phyloP scores from a whole-genome alignment of 2,113 vertebrate genomes.

The Platichthys flesus region DNA sequence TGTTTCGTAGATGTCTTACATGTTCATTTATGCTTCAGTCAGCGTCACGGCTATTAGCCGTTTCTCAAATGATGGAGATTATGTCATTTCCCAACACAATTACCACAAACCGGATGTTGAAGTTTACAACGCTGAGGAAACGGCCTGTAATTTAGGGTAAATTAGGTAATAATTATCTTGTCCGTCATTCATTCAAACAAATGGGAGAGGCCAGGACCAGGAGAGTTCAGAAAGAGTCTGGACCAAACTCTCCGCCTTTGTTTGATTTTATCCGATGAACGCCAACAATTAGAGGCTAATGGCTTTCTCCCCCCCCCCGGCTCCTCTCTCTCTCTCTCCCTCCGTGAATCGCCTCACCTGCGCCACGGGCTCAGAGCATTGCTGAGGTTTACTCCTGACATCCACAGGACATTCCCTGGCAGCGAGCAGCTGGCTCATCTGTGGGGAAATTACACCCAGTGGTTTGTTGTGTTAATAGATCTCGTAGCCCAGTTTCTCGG shows the following conservation, averaged over 20 bases:
- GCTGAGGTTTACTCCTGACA: conserved; percentile 61
- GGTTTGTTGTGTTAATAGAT: conserved; percentile 78
- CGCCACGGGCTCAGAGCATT: conserved; percentile 30
- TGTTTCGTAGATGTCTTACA: neutral
- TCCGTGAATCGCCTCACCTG: conserved; percentile 34
- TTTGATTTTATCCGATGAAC: too few relatives aligned
- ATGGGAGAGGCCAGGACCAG: neutral
- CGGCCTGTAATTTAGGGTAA: neutral
- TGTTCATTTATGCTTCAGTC: too few relatives aligned
- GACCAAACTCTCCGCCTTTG: neutral
- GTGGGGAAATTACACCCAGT: conserved; percentile 68
- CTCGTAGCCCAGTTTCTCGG: conserved; percentile 58
- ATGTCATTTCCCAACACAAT: neutral
- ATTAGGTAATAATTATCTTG: neutral
- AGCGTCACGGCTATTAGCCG: neutral
- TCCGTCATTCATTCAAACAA: neutral
- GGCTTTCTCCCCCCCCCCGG: neutral
- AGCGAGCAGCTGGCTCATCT: conserved; percentile 67
- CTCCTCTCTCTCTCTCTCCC: neutral
- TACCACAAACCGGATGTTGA: neutral
- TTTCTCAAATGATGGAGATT: neutral
- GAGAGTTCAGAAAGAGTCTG: neutral
- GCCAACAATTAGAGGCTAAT: neutral
- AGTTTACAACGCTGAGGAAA: neutral
- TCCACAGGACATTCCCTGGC: conserved; percentile 63